These are phyloP conservation scores for Unio delphinus DNA, from an alignment of 2,888 invertebrate species.

Conservation along the genomic window DNA sequence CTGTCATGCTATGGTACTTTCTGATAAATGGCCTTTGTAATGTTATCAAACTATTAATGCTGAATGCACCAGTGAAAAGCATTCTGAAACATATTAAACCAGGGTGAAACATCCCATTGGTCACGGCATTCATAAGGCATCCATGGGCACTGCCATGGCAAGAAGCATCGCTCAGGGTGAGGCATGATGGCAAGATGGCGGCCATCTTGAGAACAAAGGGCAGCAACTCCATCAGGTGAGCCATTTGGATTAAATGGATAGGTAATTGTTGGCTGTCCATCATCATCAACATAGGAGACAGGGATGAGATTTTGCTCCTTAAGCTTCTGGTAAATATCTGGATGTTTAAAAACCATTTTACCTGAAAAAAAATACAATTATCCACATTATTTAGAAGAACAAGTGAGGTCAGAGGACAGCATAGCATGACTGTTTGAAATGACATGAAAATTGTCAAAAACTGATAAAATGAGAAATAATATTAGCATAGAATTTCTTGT, in stretches of 20 bases:
- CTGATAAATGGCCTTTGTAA: too few species aligned
- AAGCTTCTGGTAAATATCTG: slow-evolving; percentile 61
- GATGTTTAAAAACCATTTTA: slow-evolving; percentile 73
- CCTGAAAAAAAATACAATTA: slow-evolving; percentile 49
- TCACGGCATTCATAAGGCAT: slow-evolving; percentile 55
- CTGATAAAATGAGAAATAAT: neutral
- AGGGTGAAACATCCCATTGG: slow-evolving; percentile 80
- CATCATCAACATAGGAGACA: slow-evolving; percentile 88
- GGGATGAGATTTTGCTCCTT: slow-evolving; percentile 79
- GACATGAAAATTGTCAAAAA: neutral
- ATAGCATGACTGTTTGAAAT: neutral
- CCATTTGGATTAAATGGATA: slow-evolving; percentile 92
- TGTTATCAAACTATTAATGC: too few species aligned
- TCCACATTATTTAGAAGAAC: neutral
- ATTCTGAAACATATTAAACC: slow-evolving; percentile 93
- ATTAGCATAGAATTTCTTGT: neutral
- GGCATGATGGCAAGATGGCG: slow-evolving; percentile 99
- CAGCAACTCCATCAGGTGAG: slow-evolving; percentile 84
- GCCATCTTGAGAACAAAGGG: slow-evolving; percentile 89
- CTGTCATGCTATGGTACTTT: too few species aligned
- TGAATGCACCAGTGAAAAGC: slow-evolving; percentile 75
- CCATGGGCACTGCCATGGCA: slow-evolving; percentile 88
- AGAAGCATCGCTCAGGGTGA: slow-evolving; percentile 94
- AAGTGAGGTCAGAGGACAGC: neutral
- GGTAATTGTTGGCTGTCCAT: slow-evolving; percentile 75